These are phyloP conservation scores for Ariopsis seemanni DNA, from an alignment of 2,113 vertebrate genomes.

Conservation along the genomic window DNA sequence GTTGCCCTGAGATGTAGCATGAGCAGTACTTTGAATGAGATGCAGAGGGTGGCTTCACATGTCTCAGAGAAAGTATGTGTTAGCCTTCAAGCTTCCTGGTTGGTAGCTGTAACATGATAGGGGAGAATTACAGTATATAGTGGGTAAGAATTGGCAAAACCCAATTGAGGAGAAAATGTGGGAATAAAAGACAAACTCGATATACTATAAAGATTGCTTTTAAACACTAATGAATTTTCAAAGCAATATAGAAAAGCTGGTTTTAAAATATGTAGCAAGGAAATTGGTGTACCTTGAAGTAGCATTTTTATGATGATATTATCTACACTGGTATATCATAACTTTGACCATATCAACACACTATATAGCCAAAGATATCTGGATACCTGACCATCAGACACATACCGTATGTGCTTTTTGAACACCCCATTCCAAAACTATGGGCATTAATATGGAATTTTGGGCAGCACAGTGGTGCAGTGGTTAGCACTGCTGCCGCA, in stretches of 20 bases:
- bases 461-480: no score
- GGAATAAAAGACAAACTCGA: not conserved
- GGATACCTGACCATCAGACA: no score
- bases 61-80: not conserved
- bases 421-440: not conserved
- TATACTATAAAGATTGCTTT: not conserved
- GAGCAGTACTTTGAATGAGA: not conserved
- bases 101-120: not conserved
- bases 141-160: not conserved
- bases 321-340: not conserved
- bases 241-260: no score
- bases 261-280: no score
- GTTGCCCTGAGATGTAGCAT: not conserved
- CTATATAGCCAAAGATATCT: no score
- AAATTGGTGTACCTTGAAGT: no score
- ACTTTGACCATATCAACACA: not conserved
- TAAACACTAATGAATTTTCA: no score
- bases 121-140: not conserved
- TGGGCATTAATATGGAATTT: not conserved
- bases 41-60: not conserved
- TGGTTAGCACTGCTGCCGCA: no score
- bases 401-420: not conserved
- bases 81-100: not conserved
- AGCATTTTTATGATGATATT: not conserved
- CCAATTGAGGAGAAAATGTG: not conserved